Conservation (phyloP, 2,113 vertebrate species). For the Piprites chloris region DNA sequence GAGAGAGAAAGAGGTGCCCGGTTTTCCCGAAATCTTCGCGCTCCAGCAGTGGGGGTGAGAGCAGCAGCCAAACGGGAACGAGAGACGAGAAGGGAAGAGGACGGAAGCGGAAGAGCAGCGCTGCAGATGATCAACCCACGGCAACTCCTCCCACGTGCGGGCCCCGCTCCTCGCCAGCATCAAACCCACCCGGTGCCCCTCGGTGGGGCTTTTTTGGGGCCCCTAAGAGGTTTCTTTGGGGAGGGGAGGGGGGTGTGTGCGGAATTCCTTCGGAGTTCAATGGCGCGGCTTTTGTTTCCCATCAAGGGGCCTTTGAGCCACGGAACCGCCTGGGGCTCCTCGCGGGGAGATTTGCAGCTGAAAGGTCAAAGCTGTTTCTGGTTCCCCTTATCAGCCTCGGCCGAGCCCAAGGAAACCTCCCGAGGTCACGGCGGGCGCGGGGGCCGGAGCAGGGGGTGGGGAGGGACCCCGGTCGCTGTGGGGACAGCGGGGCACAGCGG, state of each 20-base stretch:
- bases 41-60: fast-evolving
- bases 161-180: not conserved
- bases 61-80: not conserved
- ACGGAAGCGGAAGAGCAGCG: fast-evolving
- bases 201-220: not conserved
- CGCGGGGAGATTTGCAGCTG: conserved; percentile 57
- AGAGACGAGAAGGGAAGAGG: not conserved
- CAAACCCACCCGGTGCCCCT: not conserved
- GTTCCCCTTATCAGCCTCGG: conserved; percentile 78
- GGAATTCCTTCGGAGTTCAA: not conserved
- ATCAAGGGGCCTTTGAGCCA: conserved; percentile 41
- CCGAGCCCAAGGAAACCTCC: conserved; percentile 56
- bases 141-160: fast-evolving
- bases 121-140: fast-evolving
- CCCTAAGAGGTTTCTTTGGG: not conserved
- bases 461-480: not conserved
- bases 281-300: not conserved
- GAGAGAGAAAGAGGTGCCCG: not conserved
- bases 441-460: conserved; percentile 38
- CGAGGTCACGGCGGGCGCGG: not conserved
- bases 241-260: no score
- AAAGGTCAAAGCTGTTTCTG: conserved; percentile 85
- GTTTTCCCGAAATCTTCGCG: not conserved
- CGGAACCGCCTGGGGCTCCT: not conserved
- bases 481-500: fast-evolving